Conservation (phyloP, 2,113 vertebrate species). For the Oryzias woworae region DNA sequence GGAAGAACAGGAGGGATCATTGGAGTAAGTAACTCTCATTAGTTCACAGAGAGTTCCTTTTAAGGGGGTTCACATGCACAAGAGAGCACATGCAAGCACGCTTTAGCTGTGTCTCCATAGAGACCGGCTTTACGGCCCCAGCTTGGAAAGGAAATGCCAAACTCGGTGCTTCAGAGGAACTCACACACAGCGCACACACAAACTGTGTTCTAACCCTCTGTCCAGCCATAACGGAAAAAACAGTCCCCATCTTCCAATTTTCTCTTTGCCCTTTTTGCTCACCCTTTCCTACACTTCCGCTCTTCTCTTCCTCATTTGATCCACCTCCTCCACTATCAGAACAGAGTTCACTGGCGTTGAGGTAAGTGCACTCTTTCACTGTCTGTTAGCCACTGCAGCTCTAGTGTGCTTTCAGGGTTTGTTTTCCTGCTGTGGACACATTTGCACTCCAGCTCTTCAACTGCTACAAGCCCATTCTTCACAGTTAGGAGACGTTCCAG, state of each 20-base stretch:
- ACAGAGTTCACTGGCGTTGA: slow-evolving; percentile 56
- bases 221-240: slow-evolving; percentile 14
- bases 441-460: not conserved
- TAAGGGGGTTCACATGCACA: slow-evolving; percentile 41
- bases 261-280: slow-evolving; percentile 12
- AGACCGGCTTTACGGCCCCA: slow-evolving; percentile 35
- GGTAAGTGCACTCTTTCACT: slow-evolving; percentile 55
- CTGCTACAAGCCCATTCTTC: not conserved
- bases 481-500: not conserved
- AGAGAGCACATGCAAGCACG: slow-evolving; percentile 28
- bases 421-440: slow-evolving; percentile 17
- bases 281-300: not conserved
- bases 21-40: slow-evolving; percentile 31
- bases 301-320: not conserved
- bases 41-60: slow-evolving; percentile 35
- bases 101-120: slow-evolving; percentile 64
- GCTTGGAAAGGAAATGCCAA: slow-evolving; percentile 63
- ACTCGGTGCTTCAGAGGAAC: slow-evolving; percentile 32
- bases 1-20: slow-evolving; percentile 24
- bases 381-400: not conserved
- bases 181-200: slow-evolving; percentile 17
- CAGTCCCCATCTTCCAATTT: slow-evolving; percentile 25
- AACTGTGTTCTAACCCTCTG: slow-evolving; percentile 30
- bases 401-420: slow-evolving; percentile 1
- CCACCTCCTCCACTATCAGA: slow-evolving; percentile 21